Conservation (phyloP, 2,888 invertebrate species). For the Amaurobius ferox region DNA sequence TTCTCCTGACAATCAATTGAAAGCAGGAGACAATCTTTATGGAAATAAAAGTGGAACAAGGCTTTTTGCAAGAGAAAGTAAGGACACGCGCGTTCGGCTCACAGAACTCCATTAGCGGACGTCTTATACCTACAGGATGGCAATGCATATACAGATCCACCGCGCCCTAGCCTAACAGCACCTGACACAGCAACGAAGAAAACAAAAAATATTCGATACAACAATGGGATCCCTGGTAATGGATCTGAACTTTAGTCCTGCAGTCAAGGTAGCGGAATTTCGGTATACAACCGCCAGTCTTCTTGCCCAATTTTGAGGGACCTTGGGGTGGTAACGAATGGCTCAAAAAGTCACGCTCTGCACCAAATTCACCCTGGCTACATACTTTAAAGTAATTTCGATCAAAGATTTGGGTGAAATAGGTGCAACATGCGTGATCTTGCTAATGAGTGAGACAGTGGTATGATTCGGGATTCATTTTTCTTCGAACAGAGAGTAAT, state of each 20-base stretch:
- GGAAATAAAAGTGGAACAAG: conserved; percentile 6
- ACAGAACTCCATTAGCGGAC: background rate
- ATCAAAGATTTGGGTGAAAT: too few relatives aligned
- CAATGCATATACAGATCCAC: background rate
- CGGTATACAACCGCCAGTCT: background rate
- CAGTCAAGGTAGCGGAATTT: background rate
- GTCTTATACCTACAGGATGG: background rate
- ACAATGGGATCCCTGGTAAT: background rate
- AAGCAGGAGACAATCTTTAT: background rate
- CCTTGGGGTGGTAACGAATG: background rate
- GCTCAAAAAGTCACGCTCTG: background rate
- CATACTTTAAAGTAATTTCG: too few relatives aligned
- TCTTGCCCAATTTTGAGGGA: background rate
- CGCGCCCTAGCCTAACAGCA: too few relatives aligned
- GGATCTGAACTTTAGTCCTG: conserved; percentile 1
- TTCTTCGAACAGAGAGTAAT: too few relatives aligned
- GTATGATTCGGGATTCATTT: too few relatives aligned
- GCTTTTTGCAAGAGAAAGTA: background rate
- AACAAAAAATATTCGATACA: background rate
- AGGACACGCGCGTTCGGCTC: background rate
- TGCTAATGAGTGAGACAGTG: too few relatives aligned
- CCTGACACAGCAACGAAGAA: too few relatives aligned
- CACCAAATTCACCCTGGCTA: background rate
- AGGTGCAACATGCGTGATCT: too few relatives aligned
- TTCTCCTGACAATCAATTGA: too few relatives aligned